A percentile compares a stretch with the other conserved stretches of the same genome.
These are phyloP conservation scores for Solen grandis DNA, from an alignment of 1,140 invertebrate genomes.

Conservation along the genomic window DNA sequence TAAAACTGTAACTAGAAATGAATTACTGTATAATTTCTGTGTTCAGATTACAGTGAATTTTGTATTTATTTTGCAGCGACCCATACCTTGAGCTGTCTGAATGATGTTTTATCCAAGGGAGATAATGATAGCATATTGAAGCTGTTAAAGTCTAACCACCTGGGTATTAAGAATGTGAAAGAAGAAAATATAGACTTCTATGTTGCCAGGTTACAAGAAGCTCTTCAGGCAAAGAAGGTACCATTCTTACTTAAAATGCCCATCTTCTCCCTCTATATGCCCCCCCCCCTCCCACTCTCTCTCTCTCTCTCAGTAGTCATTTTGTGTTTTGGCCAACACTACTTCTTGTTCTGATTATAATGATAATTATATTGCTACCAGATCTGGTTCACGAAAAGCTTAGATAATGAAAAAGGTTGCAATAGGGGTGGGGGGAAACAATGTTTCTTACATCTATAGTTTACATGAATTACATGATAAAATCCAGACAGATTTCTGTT, in stretches of 20 bases:
- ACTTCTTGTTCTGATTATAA: neutral
- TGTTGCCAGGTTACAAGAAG: slow-evolving; percentile 61
- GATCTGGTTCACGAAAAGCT: too few species aligned
- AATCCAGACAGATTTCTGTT: too few species aligned
- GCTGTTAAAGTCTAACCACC: slow-evolving; percentile 79
- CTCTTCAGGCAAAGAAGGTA: slow-evolving; percentile 69
- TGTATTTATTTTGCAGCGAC: slow-evolving; percentile 81
- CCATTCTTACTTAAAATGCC: neutral
- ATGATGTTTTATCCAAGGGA: slow-evolving; percentile 83
- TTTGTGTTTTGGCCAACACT: neutral
- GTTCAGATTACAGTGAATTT: too few species aligned
- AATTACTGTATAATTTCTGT: too few species aligned
- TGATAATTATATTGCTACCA: too few species aligned
- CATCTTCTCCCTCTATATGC: neutral
- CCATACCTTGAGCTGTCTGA: slow-evolving; percentile 82
- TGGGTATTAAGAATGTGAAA: slow-evolving; percentile 75
- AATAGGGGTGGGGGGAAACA: too few species aligned
- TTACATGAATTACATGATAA: too few species aligned
- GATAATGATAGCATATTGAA: slow-evolving; percentile 77
- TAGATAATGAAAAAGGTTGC: too few species aligned
- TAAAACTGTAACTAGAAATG: too few species aligned
- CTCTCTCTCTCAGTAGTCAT: neutral
- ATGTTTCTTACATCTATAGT: too few species aligned
- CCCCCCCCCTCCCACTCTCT: too few species aligned
- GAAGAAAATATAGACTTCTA: slow-evolving; percentile 78